Conservation (phyloP, 2,797 vertebrate genomes). For the Sorex maritimensis region DNA sequence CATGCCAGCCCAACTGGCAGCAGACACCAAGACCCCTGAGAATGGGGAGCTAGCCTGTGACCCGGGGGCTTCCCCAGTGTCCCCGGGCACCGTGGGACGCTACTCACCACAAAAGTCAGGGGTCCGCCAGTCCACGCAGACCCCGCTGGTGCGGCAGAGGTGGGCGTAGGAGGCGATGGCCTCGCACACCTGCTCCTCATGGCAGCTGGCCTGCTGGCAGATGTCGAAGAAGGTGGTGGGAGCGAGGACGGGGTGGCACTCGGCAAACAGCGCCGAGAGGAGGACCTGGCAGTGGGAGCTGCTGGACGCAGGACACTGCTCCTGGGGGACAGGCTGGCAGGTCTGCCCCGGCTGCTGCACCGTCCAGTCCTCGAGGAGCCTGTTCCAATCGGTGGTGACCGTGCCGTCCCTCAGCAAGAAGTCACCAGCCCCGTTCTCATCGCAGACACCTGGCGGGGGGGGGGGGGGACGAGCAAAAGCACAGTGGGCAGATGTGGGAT, state of each 20-base stretch:
- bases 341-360: conserved; percentile 85
- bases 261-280: conserved; percentile 91
- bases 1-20: too few relatives aligned
- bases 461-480: neutral
- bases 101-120: conserved; percentile 95
- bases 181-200: conserved; percentile 94
- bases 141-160: conserved; percentile 92
- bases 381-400: conserved; percentile 89
- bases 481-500: too few relatives aligned
- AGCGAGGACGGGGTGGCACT: conserved; percentile 93
- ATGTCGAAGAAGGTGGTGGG: conserved; percentile 92
- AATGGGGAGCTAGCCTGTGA: too few relatives aligned
- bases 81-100: fast-evolving
- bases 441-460: conserved; percentile 93
- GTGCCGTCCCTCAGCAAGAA: conserved; percentile 93
- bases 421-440: conserved; percentile 92
- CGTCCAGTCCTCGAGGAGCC: conserved; percentile 94
- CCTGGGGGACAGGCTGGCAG: conserved; percentile 89
- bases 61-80: neutral
- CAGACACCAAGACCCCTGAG: too few relatives aligned
- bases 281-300: conserved; percentile 92
- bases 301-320: conserved; percentile 88
- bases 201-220: conserved; percentile 94
- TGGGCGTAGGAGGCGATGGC: conserved; percentile 94
- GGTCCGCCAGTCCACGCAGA: conserved; percentile 96